A percentile compares a stretch with the other conserved stretches of the same genome.
Evolutionary conservation across 1,140 invertebrate species (phyloP).

Genomic region (Heliothis virescens): DNA sequence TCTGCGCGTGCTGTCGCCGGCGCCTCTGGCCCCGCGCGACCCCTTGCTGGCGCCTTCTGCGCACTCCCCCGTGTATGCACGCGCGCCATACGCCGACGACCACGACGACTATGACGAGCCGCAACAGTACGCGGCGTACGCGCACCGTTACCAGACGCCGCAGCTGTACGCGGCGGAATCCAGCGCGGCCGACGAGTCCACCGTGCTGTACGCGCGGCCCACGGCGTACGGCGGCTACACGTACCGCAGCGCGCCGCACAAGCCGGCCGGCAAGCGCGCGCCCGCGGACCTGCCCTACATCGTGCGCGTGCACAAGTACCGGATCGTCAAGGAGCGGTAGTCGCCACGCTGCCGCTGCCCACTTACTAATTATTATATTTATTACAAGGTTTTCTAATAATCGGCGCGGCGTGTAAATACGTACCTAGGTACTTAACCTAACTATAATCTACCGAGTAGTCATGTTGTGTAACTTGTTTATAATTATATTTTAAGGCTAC

Average conservation of each 20-base stretch:
- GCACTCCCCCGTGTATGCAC: slow-evolving; percentile 46
- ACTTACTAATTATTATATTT: neutral
- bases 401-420: slow-evolving; percentile 2
- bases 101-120: slow-evolving; percentile 53
- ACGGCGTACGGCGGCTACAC: slow-evolving; percentile 68
- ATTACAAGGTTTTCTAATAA: no score
- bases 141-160: slow-evolving; percentile 9
- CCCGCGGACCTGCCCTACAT: slow-evolving; percentile 64
- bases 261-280: slow-evolving; percentile 47
- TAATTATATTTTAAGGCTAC: slow-evolving; percentile 7
- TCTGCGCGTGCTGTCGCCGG: slow-evolving; percentile 63
- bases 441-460: neutral
- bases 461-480: neutral
- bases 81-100: slow-evolving; percentile 47
- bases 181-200: slow-evolving; percentile 42
- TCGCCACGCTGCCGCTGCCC: neutral
- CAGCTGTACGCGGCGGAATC: slow-evolving; percentile 8
- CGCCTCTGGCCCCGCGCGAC: slow-evolving; percentile 43
- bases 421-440: neutral
- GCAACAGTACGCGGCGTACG: slow-evolving; percentile 8
- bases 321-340: slow-evolving; percentile 59
- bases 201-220: slow-evolving; percentile 70
- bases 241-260: slow-evolving; percentile 52
- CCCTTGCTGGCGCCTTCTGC: slow-evolving; percentile 48
- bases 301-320: slow-evolving; percentile 74